Percentiles rank a stretch among this genome's conserved stretches.
phyloP scores from a whole-genome alignment of 2,797 vertebrate genomes.

The Carapus acus region DNA sequence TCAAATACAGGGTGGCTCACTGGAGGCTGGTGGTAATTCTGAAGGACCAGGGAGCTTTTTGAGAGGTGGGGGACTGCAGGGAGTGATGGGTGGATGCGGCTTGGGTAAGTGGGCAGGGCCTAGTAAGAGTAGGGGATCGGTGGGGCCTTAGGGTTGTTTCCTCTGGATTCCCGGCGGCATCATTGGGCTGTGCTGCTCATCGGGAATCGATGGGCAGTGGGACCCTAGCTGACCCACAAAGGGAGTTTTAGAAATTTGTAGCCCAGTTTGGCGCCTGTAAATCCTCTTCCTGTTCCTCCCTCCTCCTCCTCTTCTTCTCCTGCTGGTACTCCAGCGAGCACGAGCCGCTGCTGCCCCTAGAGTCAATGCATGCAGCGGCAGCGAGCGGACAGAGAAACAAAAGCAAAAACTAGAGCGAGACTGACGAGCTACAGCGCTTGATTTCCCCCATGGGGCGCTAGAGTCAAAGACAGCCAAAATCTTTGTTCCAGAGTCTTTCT shows the following conservation, averaged over 20 bases:
- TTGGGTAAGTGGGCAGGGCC: too few species aligned
- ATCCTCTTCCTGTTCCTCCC: slow-evolving; percentile 49
- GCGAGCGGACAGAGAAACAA: slow-evolving; percentile 49
- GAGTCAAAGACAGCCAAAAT: slow-evolving; percentile 47
- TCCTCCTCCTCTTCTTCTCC: slow-evolving; percentile 64
- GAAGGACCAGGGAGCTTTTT: too few species aligned
- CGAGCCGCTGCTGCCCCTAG: too few species aligned
- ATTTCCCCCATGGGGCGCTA: slow-evolving; percentile 42
- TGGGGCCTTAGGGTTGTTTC: too few species aligned
- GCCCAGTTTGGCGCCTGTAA: slow-evolving; percentile 48
- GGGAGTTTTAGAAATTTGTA: slow-evolving; percentile 48
- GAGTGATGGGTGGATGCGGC: too few species aligned
- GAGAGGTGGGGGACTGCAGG: too few species aligned
- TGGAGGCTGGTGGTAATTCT: too few species aligned
- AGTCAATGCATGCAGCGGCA: too few species aligned
- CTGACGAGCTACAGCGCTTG: slow-evolving; percentile 40
- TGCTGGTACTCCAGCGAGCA: slow-evolving; percentile 93
- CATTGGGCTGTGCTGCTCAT: neutral
- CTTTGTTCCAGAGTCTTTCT: slow-evolving; percentile 74
- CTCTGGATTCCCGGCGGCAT: too few species aligned
- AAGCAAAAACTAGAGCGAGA: slow-evolving; percentile 47
- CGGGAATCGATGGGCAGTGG: slow-evolving; percentile 17
- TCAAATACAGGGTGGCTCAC: too few species aligned
- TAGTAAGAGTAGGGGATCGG: too few species aligned
- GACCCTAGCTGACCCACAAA: slow-evolving; percentile 17